Evolutionary conservation across 2,113 vertebrate species (phyloP).

Genomic region (Micronycteris hirsuta): DNA sequence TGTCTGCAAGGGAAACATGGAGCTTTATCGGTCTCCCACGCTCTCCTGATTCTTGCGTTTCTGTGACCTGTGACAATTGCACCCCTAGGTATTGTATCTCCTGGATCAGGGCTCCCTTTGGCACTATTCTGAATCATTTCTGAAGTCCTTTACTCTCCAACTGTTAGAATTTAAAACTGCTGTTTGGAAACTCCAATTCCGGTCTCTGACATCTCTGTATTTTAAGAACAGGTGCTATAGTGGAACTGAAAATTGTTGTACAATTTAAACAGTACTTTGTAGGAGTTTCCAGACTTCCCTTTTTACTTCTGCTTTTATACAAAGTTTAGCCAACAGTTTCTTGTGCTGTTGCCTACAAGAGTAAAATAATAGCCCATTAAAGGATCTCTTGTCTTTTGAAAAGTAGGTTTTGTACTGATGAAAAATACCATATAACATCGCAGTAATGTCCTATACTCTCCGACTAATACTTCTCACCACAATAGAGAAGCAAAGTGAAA

Average conservation of each 20-base stretch:
- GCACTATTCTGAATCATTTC: background rate
- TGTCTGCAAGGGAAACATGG: background rate
- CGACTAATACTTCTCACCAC: background rate
- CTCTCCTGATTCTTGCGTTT: rapidly evolving
- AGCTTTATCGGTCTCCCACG: rapidly evolving
- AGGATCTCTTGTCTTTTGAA: background rate
- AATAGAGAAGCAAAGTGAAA: background rate
- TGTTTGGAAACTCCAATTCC: constrained; percentile 10
- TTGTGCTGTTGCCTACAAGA: constrained; percentile 25
- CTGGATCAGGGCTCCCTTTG: background rate
- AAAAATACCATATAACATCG: background rate
- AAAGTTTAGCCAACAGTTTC: constrained; percentile 22
- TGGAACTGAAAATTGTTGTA: background rate
- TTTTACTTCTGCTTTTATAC: constrained; percentile 24
- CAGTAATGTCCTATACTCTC: background rate
- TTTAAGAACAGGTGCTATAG: background rate
- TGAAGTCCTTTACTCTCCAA: background rate
- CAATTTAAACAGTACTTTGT: constrained; percentile 35
- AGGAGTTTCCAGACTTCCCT: background rate
- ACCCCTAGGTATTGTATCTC: background rate
- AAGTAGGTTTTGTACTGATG: background rate
- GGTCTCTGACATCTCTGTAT: background rate
- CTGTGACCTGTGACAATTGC: background rate
- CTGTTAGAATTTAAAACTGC: background rate
- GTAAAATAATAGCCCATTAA: constrained; percentile 28